A percentile compares a stretch with the other conserved stretches of the same genome.
phyloP scores from a whole-genome alignment of 2,797 vertebrate species.

The Myripristis jacobus region DNA sequence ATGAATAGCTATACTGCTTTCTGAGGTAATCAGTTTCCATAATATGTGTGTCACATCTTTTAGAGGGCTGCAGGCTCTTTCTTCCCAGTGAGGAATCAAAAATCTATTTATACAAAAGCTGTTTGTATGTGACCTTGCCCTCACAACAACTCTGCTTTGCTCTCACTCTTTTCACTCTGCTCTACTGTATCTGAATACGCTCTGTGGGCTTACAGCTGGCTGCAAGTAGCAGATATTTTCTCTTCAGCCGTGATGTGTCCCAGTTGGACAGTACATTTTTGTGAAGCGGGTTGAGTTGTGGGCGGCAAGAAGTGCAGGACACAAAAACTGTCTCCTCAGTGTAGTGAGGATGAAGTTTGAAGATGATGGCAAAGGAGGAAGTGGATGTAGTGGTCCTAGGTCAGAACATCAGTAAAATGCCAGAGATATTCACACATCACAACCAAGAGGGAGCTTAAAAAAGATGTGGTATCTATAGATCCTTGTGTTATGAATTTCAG shows the following conservation, averaged over 20 bases:
- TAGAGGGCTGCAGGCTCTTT: slow-evolving; percentile 12
- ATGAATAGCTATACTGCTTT: slow-evolving; percentile 1
- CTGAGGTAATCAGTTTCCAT: background rate
- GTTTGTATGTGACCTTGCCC: slow-evolving; percentile 41
- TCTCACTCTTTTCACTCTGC: slow-evolving; percentile 10
- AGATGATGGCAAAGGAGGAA: background rate
- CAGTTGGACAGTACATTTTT: no score
- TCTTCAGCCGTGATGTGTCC: background rate
- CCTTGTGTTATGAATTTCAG: slow-evolving; percentile 1
- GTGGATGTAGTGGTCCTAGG: background rate
- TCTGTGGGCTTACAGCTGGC: slow-evolving; percentile 20
- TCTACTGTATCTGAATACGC: slow-evolving; percentile 23
- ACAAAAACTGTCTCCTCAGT: background rate
- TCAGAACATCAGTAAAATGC: background rate
- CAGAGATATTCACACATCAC: background rate
- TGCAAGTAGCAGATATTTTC: slow-evolving; percentile 4
- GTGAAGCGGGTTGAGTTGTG: no score
- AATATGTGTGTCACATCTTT: slow-evolving; percentile 12
- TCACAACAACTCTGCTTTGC: background rate
- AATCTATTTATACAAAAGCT: slow-evolving; percentile 11
- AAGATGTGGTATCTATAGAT: background rate
- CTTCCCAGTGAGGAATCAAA: slow-evolving; percentile 25
- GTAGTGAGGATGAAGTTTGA: background rate
- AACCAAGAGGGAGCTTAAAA: background rate
- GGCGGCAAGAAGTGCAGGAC: no score